phyloP scores from a whole-genome alignment of 2,888 invertebrate species.

The Mesorhabditis spiculigera region DNA sequence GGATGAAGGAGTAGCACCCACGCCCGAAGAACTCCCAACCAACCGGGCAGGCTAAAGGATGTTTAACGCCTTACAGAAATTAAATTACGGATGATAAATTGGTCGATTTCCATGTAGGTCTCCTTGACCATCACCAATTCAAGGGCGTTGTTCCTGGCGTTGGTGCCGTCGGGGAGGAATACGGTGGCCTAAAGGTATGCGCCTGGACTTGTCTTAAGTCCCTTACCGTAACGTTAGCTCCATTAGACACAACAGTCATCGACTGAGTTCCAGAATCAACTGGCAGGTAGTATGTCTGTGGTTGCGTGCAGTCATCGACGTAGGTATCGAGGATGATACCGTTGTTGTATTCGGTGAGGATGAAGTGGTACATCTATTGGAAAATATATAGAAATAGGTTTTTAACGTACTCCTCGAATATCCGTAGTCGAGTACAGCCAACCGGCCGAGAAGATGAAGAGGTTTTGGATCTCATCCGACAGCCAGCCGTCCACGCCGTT shows the following conservation, averaged over 20 bases:
- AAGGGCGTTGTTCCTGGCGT: constrained; percentile 18
- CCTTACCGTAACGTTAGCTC: constrained; percentile 5
- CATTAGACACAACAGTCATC: constrained; percentile 29
- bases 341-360: constrained; percentile 39
- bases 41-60: neutral
- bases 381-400: constrained; percentile 34
- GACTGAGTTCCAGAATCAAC: constrained; percentile 44
- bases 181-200: constrained; percentile 17
- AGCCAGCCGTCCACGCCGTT: neutral
- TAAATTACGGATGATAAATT: neutral
- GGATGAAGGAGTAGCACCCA: constrained; percentile 8
- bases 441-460: neutral
- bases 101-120: neutral
- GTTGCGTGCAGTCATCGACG: constrained; percentile 26
- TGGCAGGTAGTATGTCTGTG: constrained; percentile 32
- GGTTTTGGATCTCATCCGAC: neutral
- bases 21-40: constrained; percentile 8
- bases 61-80: neutral
- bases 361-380: constrained; percentile 31
- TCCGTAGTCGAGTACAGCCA: neutral
- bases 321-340: constrained; percentile 26
- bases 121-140: constrained; percentile 12
- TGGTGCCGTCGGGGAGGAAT: constrained; percentile 28
- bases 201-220: neutral
- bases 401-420: neutral